Conservation (phyloP, 2,797 vertebrate species). For the Spinus pinus region DNA sequence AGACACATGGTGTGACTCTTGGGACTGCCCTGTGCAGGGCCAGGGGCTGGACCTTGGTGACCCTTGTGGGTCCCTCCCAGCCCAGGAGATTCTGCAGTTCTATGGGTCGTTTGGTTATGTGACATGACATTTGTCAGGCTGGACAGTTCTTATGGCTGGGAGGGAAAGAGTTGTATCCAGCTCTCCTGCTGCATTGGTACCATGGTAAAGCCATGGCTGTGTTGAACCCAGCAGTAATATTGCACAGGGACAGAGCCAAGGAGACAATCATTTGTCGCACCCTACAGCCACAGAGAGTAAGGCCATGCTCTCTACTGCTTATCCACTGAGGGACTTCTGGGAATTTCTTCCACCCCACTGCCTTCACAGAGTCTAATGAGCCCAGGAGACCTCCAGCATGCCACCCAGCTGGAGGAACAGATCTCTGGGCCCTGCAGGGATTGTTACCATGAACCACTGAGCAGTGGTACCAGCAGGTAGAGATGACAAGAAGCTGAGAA, state of each 20-base stretch:
- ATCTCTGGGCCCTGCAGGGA: background rate
- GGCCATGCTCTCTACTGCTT: background rate
- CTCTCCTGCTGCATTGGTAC: background rate
- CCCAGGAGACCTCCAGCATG: background rate
- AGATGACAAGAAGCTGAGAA: accelerated
- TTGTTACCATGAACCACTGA: accelerated
- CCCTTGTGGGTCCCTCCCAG: background rate
- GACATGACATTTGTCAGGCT: background rate
- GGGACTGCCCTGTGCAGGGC: background rate
- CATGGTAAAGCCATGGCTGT: background rate
- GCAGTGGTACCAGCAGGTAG: too few relatives aligned
- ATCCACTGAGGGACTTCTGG: background rate
- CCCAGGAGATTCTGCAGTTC: background rate
- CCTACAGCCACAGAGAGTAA: background rate
- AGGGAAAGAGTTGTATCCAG: background rate
- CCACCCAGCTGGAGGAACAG: background rate
- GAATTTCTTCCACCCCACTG: background rate
- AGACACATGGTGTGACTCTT: background rate
- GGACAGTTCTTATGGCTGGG: accelerated
- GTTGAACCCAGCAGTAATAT: background rate
- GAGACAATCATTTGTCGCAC: background rate
- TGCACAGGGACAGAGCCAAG: background rate
- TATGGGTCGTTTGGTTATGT: accelerated
- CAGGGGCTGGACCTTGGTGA: background rate
- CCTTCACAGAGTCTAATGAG: background rate